phyloP scores from a whole-genome alignment of 1,140 invertebrate species.

The Hyposmocoma kahamanoa region DNA sequence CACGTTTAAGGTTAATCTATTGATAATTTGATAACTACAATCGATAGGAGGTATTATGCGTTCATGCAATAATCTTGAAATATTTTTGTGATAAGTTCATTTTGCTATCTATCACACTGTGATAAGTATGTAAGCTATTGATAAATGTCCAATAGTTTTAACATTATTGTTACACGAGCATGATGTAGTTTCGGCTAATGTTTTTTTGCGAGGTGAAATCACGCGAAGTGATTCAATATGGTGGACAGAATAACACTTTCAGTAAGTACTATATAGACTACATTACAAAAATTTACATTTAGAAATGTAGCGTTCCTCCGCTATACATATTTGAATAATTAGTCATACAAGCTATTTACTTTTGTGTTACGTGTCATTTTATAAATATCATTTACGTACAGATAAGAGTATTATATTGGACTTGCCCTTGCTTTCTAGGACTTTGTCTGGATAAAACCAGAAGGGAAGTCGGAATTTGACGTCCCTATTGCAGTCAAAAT shows the following conservation, averaged over 20 bases:
- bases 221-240: constrained; percentile 44
- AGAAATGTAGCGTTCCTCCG: no score
- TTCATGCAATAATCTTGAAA: constrained; percentile 26
- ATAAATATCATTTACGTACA: no score
- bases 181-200: constrained; percentile 22
- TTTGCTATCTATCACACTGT: constrained; percentile 35
- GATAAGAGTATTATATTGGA: no score
- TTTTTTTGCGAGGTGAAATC: constrained; percentile 35
- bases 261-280: no score
- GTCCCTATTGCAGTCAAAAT: constrained; percentile 89
- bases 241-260: constrained; percentile 22
- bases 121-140: constrained; percentile 48
- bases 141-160: constrained; percentile 42
- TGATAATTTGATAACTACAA: no score
- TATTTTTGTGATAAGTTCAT: constrained; percentile 35
- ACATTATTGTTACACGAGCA: constrained; percentile 25
- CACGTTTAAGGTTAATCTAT: no score
- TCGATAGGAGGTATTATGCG: no score
- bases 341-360: no score
- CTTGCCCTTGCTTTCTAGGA: no score
- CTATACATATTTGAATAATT: no score
- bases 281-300: no score
- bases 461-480: constrained; percentile 82
- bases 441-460: constrained; percentile 90
- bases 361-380: no score